Evolutionary conservation across 1,140 invertebrate species (phyloP).

Genomic region (Sesamia nonagrioides): DNA sequence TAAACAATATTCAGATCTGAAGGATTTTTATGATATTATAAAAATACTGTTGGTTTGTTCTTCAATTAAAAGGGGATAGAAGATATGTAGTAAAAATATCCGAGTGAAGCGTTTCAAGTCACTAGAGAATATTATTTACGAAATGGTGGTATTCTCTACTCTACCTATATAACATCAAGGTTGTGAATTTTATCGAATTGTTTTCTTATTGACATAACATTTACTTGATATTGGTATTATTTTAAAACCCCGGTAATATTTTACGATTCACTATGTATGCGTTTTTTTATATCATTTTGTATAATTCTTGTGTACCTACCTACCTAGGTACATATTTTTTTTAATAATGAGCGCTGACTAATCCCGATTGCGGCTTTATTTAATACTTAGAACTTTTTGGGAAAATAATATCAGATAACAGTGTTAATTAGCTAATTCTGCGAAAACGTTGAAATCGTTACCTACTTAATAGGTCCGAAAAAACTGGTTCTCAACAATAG

Average conservation of each 20-base stretch:
- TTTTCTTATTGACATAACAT: constrained; percentile 37
- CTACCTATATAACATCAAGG: background rate
- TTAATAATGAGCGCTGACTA: too few species aligned
- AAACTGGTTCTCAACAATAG: background rate
- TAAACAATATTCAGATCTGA: too few species aligned
- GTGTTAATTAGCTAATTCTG: background rate
- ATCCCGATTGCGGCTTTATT: too few species aligned
- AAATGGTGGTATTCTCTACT: constrained; percentile 23
- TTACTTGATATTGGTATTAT: constrained; percentile 11
- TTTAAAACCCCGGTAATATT: background rate
- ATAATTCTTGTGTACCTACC: too few species aligned
- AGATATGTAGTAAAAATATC: background rate
- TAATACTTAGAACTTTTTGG: too few species aligned
- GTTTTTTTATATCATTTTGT: background rate
- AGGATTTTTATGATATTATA: too few species aligned
- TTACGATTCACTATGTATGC: background rate
- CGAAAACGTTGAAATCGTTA: background rate
- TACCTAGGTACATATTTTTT: too few species aligned
- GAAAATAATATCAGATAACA: too few species aligned
- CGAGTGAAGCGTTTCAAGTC: background rate
- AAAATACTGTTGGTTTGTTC: too few species aligned
- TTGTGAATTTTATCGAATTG: constrained; percentile 32
- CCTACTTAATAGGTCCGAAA: background rate
- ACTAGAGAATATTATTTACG: background rate
- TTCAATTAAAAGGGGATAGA: too few species aligned